These are phyloP conservation scores for Burhinus bistriatus DNA, from an alignment of 2,113 vertebrate genomes.

Conservation along the genomic window DNA sequence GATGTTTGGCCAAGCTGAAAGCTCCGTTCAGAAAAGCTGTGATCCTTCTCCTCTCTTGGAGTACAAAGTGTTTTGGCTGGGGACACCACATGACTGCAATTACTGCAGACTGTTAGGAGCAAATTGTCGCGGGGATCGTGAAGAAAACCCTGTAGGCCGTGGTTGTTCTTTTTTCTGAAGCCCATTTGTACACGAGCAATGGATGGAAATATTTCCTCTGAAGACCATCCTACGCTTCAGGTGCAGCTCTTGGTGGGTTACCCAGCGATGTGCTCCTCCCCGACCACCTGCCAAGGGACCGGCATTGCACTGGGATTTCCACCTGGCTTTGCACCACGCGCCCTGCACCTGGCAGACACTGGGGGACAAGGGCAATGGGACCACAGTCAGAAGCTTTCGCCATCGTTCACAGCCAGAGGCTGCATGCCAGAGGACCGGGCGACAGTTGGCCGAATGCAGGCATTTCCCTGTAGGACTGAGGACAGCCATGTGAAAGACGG, in stretches of 20 bases:
- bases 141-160: rapidly evolving
- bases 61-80: rapidly evolving
- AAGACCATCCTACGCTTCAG: rapidly evolving
- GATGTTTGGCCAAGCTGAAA: too few relatives aligned
- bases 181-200: rapidly evolving
- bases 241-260: rapidly evolving
- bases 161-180: not conserved
- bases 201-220: not conserved
- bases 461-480: too few relatives aligned
- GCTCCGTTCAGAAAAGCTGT: rapidly evolving
- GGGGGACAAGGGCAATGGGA: rapidly evolving
- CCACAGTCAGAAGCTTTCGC: rapidly evolving
- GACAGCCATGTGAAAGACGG: too few relatives aligned
- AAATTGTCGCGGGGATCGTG: rapidly evolving
- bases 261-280: too few relatives aligned
- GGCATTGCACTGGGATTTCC: rapidly evolving
- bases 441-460: too few relatives aligned
- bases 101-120: rapidly evolving
- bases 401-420: too few relatives aligned
- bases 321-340: rapidly evolving
- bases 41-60: not conserved
- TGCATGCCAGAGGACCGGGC: too few relatives aligned
- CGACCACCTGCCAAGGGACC: rapidly evolving
- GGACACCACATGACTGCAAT: too few relatives aligned
- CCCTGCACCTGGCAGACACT: too few relatives aligned